Evolutionary conservation across 23 tunicate genomes (phyloP).

Genomic region (Ciona savignyi): DNA sequence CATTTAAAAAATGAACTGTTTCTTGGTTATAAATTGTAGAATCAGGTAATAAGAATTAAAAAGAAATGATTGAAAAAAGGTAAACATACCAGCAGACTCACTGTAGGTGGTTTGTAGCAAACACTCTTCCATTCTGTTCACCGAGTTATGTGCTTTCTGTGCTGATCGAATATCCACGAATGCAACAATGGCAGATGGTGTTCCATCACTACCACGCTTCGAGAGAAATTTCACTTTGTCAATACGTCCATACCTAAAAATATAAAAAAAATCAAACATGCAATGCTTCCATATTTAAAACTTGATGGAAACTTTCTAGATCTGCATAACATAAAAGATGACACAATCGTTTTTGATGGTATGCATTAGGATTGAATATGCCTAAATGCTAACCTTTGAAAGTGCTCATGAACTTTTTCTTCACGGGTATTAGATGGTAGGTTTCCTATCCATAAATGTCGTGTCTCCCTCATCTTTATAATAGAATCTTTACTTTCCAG

Average conservation of each 20-base stretch:
- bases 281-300: not conserved
- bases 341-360: not conserved
- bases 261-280: not conserved
- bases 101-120: slow-evolving; percentile 60
- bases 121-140: slow-evolving; percentile 44
- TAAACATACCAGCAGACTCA: slow-evolving; percentile 52
- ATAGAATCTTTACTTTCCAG: too few species aligned
- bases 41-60: too few species aligned
- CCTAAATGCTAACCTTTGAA: slow-evolving; percentile 38
- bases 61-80: too few species aligned
- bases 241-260: slow-evolving; percentile 61
- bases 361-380: too few species aligned
- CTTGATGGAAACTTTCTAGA: not conserved
- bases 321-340: not conserved
- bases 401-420: slow-evolving; percentile 55
- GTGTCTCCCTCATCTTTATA: slow-evolving; percentile 69
- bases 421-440: slow-evolving; percentile 59
- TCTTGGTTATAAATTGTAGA: too few species aligned
- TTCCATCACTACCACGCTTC: slow-evolving; percentile 38
- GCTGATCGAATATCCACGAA: slow-evolving; percentile 89
- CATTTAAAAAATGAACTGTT: too few species aligned
- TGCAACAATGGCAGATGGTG: slow-evolving; percentile 56
- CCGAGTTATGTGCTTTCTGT: slow-evolving; percentile 59
- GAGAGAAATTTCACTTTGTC: slow-evolving; percentile 60
- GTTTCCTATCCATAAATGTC: slow-evolving; percentile 82